Conservation (phyloP, 2,888 invertebrate genomes). For the Andrena praecox region DNA sequence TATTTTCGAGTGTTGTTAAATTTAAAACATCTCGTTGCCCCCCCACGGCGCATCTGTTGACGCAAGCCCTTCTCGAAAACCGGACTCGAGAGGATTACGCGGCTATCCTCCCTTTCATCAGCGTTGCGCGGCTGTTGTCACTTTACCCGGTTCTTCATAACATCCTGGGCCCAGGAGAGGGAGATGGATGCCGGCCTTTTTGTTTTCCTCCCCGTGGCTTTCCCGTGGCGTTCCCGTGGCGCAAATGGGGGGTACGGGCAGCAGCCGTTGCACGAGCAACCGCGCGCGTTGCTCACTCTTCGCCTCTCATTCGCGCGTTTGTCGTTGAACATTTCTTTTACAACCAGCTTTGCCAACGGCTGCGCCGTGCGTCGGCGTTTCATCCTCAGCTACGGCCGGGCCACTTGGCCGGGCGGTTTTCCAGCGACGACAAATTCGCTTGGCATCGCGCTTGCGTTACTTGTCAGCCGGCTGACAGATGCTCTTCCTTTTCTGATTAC, state of each 20-base stretch:
- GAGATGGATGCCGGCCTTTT: slow-evolving; percentile 36
- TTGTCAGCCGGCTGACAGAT: slow-evolving; percentile 34
- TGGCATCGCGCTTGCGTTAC: slow-evolving; percentile 22
- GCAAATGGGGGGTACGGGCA: slow-evolving; percentile 45
- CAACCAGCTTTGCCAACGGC: slow-evolving; percentile 5
- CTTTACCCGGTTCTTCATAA: slow-evolving; percentile 56
- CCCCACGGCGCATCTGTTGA: slow-evolving; percentile 48
- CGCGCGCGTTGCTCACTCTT: slow-evolving; percentile 18
- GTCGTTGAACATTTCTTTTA: slow-evolving; percentile 48
- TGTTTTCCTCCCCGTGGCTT: slow-evolving; percentile 29
- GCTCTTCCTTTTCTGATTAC: slow-evolving; percentile 20
- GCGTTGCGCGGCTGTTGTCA: slow-evolving; percentile 62
- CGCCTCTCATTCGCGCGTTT: slow-evolving; percentile 38
- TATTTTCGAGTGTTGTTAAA: slow-evolving; percentile 57
- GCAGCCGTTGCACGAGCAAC: slow-evolving; percentile 22
- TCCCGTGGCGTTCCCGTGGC: slow-evolving; percentile 40
- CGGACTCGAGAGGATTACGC: slow-evolving; percentile 63
- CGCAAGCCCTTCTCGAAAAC: slow-evolving; percentile 50
- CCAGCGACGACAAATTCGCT: slow-evolving; percentile 28
- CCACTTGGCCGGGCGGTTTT: slow-evolving; percentile 24
- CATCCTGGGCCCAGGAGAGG: slow-evolving; percentile 5
- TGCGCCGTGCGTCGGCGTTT: slow-evolving; percentile 14
- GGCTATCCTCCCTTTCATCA: slow-evolving; percentile 68
- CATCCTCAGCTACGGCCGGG: slow-evolving; percentile 11
- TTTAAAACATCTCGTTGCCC: slow-evolving; percentile 61